A percentile compares a stretch with the other conserved stretches of the same genome.
phyloP scores from a whole-genome alignment of 2,113 vertebrate genomes.

The Labrus mixtus region DNA sequence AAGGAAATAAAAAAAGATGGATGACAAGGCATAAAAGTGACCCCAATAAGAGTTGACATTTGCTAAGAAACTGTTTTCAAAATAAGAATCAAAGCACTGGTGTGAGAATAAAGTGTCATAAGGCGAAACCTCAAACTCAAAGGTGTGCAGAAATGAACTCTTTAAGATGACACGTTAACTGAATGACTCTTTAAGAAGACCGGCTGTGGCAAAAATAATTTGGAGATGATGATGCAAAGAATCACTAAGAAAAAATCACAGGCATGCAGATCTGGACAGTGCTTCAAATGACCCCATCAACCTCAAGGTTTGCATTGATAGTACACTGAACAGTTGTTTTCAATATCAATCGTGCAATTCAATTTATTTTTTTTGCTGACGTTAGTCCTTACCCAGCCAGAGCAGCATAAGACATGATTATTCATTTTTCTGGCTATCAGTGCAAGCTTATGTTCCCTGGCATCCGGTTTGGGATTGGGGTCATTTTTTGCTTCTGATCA shows the following conservation, averaged over 20 bases:
- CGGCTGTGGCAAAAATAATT: conserved; percentile 3
- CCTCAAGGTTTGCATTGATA: conserved; percentile 16
- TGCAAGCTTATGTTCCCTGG: conserved; percentile 17
- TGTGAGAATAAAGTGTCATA: conserved; percentile 20
- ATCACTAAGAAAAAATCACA: conserved; percentile 15
- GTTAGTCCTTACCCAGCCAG: conserved; percentile 3
- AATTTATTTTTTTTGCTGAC: not conserved
- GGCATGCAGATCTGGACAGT: conserved; percentile 28
- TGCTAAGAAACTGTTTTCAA: conserved; percentile 23
- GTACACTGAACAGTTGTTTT: conserved; percentile 23
- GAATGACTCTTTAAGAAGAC: conserved; percentile 30
- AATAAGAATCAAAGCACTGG: conserved; percentile 29
- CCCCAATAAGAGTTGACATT: conserved; percentile 9
- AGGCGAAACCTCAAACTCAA: not conserved
- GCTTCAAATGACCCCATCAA: conserved; percentile 45
- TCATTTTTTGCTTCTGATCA: conserved; percentile 21
- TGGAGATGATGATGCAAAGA: not conserved
- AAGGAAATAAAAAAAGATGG: conserved; percentile 5
- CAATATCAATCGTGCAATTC: conserved; percentile 1
- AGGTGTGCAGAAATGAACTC: not conserved
- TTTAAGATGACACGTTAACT: conserved; percentile 1
- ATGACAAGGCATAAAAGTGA: conserved; percentile 1
- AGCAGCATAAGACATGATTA: not conserved
- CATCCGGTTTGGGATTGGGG: conserved; percentile 1
- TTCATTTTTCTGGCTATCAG: conserved; percentile 20